Percentiles rank a stretch among this genome's conserved stretches.
These are phyloP conservation scores for Gorsachius goisagi DNA, from an alignment of 2,113 vertebrate species.

Conservation along the genomic window DNA sequence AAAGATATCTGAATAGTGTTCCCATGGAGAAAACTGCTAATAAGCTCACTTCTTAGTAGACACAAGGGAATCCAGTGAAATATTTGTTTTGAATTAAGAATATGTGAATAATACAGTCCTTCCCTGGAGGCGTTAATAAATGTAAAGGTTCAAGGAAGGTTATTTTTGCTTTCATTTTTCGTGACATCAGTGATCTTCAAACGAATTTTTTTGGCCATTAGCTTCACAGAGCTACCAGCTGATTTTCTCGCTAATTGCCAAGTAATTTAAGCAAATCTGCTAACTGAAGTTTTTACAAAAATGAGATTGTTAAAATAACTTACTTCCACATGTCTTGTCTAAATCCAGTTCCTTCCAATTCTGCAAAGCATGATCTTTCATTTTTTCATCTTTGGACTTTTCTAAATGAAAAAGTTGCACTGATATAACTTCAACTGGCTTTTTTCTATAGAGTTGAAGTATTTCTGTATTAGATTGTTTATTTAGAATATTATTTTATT, in stretches of 20 bases:
- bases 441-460: background rate
- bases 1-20: background rate
- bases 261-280: background rate
- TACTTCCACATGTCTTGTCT: background rate
- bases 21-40: background rate
- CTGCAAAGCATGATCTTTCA: background rate
- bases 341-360: background rate
- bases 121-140: background rate
- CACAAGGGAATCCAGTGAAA: background rate
- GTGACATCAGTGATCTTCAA: background rate
- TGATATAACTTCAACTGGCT: background rate
- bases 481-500: background rate
- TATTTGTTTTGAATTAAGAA: background rate
- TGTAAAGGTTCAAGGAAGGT: background rate
- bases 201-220: background rate
- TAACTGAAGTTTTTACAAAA: background rate
- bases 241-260: background rate
- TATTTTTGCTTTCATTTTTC: background rate
- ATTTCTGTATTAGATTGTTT: background rate
- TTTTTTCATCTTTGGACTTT: background rate
- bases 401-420: background rate
- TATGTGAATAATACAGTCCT: background rate
- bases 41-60: background rate
- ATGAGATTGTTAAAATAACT: background rate
- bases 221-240: background rate